Evolutionary conservation across 1,140 invertebrate genomes (phyloP).

Genomic region (Platyscapa corneri): DNA sequence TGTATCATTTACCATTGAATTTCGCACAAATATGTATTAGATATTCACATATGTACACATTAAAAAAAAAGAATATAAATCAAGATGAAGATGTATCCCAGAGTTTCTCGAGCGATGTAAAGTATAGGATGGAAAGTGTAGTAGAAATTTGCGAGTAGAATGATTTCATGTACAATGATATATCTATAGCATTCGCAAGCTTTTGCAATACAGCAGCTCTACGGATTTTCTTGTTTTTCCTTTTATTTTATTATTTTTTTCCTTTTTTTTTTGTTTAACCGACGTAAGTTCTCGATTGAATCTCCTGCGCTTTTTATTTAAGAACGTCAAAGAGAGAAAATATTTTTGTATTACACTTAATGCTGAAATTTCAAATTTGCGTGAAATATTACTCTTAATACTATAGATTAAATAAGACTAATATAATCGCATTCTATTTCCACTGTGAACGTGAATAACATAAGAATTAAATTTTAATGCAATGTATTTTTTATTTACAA

Average conservation of each 20-base stretch:
- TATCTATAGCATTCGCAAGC: neutral
- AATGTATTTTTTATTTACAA: neutral
- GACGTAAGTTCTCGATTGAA: neutral
- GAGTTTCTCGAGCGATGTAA: conserved; percentile 58
- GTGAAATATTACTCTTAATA: neutral
- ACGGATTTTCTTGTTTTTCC: neutral
- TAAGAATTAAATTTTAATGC: neutral
- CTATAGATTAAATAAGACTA: neutral
- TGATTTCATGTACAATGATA: neutral
- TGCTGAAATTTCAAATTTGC: neutral
- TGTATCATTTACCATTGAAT: conserved; percentile 23
- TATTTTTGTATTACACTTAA: neutral
- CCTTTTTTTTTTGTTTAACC: neutral
- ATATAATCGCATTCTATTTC: no score
- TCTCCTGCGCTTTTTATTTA: neutral
- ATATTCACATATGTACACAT: conserved; percentile 39
- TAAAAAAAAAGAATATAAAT: conserved; percentile 58
- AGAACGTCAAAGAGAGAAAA: neutral
- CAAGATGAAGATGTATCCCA: conserved; percentile 64
- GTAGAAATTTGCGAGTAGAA: conserved; percentile 17
- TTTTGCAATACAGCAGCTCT: neutral
- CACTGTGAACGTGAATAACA: neutral
- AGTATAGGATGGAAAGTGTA: conserved; percentile 49
- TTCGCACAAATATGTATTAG: neutral
- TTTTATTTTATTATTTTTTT: no score